Base-by-base conservation (phyloP, 2,888 invertebrate species). In the Synergus umbraculus region DNA sequence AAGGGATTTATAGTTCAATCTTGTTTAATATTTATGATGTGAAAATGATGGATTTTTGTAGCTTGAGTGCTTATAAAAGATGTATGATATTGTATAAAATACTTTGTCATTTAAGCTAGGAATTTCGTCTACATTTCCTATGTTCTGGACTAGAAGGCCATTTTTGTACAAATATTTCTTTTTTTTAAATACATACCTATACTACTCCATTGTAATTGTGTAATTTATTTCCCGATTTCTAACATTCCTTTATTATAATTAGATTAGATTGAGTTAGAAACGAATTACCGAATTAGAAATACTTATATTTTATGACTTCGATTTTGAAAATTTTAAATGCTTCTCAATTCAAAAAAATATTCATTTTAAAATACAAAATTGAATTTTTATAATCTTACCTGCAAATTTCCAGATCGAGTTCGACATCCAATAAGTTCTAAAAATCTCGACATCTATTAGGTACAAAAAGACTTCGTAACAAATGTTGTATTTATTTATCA, bases 1-100 rank as follows among this genome's bases (percentile, higher is more conserved):
- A n/a, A 49, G 49, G 3, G 9, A 58, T 3, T 58, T 9, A n/a
- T 2, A 18, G 18, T 18, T 2, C 9, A 18, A 18, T 1, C 9
- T 58, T 18, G 4, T 37, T 9, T 18, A 18, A 9, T 18, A 18
- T 58, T 58, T n/a, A n/a, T n/a, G 8, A 54, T n/a, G 9, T 0
- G n/a, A 54, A 54, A 54, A 18, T 15, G n/a, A 58, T 18, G 54
- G 18, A 58, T 18, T 18, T 58, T 58, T 8, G 18, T 9, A 18
- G 54, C n/a, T 58, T 18, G 54, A 58, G 3, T 58, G 54, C 18
- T 18, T 18, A 8, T 58, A 29, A 29, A 58, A 58, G 54, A 58
- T 58, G 54, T 58, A 58, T 18, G 54, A 58, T 58, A 58, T 18
- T 58, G 54, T 58, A 58, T 54, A 58, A 58, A 37, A 58, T 18